A percentile compares a stretch with the other conserved stretches of the same genome.
Conservation (phyloP, 2,113 vertebrate genomes). For the Apeltes quadracus region DNA sequence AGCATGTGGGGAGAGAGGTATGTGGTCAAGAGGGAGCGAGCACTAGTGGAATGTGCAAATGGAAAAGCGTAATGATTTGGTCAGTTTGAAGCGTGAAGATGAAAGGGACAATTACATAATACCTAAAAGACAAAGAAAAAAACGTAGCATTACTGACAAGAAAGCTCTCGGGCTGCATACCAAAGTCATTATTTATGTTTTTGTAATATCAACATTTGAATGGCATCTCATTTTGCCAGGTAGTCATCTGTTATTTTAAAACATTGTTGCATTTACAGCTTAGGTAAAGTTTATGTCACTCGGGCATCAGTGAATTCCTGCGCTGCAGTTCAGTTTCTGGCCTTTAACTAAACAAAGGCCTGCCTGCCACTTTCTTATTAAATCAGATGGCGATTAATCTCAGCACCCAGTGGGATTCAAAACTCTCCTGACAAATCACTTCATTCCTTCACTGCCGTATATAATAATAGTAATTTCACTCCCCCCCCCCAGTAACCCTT, state of each 20-base stretch:
- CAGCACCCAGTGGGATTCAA: constrained; percentile 25
- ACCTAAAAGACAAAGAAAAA: neutral
- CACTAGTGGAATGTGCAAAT: constrained; percentile 15
- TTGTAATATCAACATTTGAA: neutral
- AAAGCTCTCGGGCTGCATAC: neutral
- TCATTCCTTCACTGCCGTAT: constrained; percentile 33
- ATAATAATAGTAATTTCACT: constrained; percentile 51
- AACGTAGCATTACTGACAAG: neutral
- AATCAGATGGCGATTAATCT: constrained; percentile 42
- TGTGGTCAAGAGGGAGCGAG: neutral
- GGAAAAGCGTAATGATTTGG: constrained; percentile 9
- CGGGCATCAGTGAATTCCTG: neutral
- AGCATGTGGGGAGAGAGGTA: constrained; percentile 11
- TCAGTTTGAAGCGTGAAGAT: neutral
- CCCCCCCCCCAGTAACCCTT: constrained; percentile 28
- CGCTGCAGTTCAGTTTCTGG: constrained; percentile 22
- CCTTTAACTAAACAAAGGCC: constrained; percentile 39
- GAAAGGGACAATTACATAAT: neutral
- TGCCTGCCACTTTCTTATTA: constrained; percentile 2
- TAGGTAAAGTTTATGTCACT: neutral
- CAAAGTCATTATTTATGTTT: neutral
- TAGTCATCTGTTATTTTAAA: neutral
- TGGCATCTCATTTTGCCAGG: neutral
- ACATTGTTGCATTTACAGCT: neutral
- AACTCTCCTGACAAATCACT: constrained; percentile 50